A percentile compares a stretch with the other conserved stretches of the same genome.
These are phyloP conservation scores for Incurvaria masculella DNA, from an alignment of 2,888 invertebrate genomes.

Conservation along the genomic window DNA sequence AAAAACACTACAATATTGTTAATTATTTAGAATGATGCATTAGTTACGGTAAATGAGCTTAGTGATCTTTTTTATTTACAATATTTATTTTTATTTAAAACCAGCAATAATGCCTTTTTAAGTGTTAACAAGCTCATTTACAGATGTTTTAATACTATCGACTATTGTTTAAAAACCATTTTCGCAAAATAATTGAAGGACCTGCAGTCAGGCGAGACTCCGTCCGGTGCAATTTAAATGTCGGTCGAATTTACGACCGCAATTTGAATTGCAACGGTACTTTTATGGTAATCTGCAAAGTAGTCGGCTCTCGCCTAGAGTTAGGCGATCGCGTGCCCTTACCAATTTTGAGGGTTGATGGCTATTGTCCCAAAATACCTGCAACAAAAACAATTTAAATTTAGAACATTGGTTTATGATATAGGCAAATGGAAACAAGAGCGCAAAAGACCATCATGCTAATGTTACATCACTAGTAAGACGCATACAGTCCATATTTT, in stretches of 20 bases:
- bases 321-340: too few species aligned
- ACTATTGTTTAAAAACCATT: constrained; percentile 1
- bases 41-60: constrained; percentile 7
- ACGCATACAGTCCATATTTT: too few species aligned
- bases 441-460: too few species aligned
- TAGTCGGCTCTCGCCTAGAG: constrained; percentile 5
- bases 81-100: constrained; percentile 11
- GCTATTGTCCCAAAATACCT: constrained; percentile 45
- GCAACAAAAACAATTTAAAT: constrained; percentile 25
- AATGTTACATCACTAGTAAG: too few species aligned
- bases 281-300: constrained; percentile 32
- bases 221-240: background rate
- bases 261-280: constrained; percentile 34
- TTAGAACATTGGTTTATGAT: too few species aligned
- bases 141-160: constrained; percentile 1
- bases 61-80: constrained; percentile 11
- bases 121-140: constrained; percentile 14
- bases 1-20: too few species aligned
- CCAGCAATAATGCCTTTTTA: constrained; percentile 13
- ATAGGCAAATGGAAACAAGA: too few species aligned
- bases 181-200: too few species aligned
- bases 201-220: too few species aligned
- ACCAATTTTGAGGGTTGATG: constrained; percentile 16
- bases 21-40: constrained; percentile 17
- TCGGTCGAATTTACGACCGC: constrained; percentile 11